Percentiles rank a stretch among this genome's conserved stretches.
Conservation (phyloP, 2,797 vertebrate species). For the Chloroceryle amazona region DNA sequence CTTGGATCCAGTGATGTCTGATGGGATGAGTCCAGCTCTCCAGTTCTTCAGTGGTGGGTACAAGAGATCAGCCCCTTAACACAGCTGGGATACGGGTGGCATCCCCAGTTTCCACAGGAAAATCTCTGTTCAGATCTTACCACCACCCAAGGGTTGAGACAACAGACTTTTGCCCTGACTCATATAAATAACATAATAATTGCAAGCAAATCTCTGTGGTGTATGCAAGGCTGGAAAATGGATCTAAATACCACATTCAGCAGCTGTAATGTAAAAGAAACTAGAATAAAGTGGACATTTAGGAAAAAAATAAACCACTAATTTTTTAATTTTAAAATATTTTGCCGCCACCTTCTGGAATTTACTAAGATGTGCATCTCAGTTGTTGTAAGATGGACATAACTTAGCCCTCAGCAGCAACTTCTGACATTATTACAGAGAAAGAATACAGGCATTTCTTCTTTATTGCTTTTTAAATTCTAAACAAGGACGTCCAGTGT, state of each 20-base stretch:
- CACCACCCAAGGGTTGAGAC: too few species aligned
- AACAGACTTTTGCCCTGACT: neutral
- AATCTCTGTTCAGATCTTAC: too few species aligned
- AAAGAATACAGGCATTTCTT: neutral
- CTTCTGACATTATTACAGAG: neutral
- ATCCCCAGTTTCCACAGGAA: too few species aligned
- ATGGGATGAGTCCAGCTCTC: too few species aligned
- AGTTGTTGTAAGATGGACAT: neutral
- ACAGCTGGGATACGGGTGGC: too few species aligned
- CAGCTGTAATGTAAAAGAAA: neutral
- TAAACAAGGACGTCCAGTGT: neutral
- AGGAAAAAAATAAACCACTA: accelerated
- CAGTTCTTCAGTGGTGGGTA: too few species aligned
- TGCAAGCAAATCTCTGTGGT: neutral
- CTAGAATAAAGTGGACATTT: neutral
- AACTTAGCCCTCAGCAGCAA: neutral
- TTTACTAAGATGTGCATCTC: neutral
- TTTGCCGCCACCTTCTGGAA: conserved; percentile 81
- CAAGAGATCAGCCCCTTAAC: too few species aligned
- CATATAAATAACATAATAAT: neutral
- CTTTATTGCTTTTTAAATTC: neutral
- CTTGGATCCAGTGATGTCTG: too few species aligned
- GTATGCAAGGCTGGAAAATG: neutral
- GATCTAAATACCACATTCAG: neutral
- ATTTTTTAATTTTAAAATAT: neutral